Evolutionary conservation across 2,797 vertebrate genomes (phyloP), one percentile per base, ranked within the genome.

Genomic region (Salmo trutta): DNA sequence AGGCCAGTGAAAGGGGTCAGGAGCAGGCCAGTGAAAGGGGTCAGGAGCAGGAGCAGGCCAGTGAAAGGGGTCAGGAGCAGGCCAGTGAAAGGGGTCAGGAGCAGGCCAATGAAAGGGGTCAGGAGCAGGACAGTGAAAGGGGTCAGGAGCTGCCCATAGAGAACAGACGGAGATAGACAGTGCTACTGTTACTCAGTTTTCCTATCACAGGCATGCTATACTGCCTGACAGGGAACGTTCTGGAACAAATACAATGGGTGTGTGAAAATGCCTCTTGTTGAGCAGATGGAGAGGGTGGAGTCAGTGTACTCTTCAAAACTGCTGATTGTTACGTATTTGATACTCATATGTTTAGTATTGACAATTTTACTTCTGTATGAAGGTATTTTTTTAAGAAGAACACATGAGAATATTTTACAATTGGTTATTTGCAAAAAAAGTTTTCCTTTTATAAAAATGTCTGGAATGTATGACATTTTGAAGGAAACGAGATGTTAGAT

Each of bases 181-280:
- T 24, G 17, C 36, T 65, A 24, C 62, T 16, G 67, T 69, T 29
- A 36, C 31, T 69, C 31, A 33, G 29, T 69, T 24, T 64, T 24
- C 24, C 71, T 52, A 54, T 16, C 52, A 54, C 12, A 41, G 54
- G n/a, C 54, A 5, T n/a, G n/a, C 47, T 51, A 71, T 59, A 29
- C 16, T 62, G 33, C 19, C 53, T 47, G 33, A 71, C 36, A 19
- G n/a, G 36, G 67, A 71, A 64, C 17, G 36, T 51, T 71, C 68
- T 41, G 33, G 67, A 71, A 27, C 75, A 71, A 27, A 51, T 71
- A 62, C 68, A 77, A 52, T 67, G 47, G 15, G 21, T 75, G 73
- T 66, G 62, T 66, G 24, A 29, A 53, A 51, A 41, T 29, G 21
- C 14, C 21, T 53, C 41, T 47, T 12, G 47, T 17, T 56, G 29